Evolutionary conservation across 2,113 vertebrate genomes (phyloP).

Genomic region (Hippocampus barbouri): DNA sequence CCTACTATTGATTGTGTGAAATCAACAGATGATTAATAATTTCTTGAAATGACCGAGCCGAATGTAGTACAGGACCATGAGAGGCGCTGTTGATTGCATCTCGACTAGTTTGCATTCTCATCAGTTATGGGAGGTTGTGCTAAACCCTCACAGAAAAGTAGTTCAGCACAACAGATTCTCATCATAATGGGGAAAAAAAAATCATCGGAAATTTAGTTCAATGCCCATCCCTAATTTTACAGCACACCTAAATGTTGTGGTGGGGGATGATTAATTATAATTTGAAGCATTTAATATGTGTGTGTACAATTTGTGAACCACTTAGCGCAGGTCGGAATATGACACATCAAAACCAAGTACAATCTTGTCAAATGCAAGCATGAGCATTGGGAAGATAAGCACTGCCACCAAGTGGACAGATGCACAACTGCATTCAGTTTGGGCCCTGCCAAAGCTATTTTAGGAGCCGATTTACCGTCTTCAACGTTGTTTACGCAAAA

Average conservation of each 20-base stretch:
- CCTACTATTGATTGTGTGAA: not conserved
- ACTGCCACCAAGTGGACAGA: slow-evolving; percentile 46
- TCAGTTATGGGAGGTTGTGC: not conserved
- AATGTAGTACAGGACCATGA: not conserved
- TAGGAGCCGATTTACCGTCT: not conserved
- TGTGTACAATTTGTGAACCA: not conserved
- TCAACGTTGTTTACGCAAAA: not conserved
- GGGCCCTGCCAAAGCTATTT: not conserved
- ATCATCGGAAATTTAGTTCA: not conserved
- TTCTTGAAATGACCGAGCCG: not conserved
- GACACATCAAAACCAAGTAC: not conserved
- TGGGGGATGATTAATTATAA: not conserved
- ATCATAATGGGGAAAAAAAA: not conserved
- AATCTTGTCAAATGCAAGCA: not conserved
- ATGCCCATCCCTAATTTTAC: no score
- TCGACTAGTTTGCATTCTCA: not conserved
- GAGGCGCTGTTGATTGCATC: not conserved
- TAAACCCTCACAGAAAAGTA: not conserved
- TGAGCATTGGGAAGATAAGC: not conserved
- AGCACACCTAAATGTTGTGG: not conserved
- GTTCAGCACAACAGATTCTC: not conserved
- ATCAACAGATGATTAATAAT: not conserved
- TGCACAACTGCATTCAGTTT: slow-evolving; percentile 2
- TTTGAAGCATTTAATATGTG: not conserved
- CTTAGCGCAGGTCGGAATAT: no score